These are phyloP conservation scores for Eurytoma adleriae DNA, from an alignment of 2,888 invertebrate species.

Conservation along the genomic window DNA sequence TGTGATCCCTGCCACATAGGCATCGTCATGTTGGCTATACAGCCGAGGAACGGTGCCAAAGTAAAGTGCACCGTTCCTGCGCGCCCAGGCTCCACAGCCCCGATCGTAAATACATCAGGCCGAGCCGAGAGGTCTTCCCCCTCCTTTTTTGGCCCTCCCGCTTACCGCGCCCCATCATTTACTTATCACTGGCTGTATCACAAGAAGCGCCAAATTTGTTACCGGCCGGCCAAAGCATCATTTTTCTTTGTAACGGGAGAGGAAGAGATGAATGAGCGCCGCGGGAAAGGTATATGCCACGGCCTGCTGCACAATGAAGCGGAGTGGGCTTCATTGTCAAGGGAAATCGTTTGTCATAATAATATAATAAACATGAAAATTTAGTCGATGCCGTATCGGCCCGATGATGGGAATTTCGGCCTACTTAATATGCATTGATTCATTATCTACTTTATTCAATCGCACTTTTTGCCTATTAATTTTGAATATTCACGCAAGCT, in stretches of 20 bases:
- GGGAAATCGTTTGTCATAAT: too few relatives aligned
- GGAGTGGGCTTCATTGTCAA: too few relatives aligned
- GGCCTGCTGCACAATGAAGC: too few relatives aligned
- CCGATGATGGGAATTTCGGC: too few relatives aligned
- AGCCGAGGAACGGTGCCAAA: slow-evolving; percentile 49
- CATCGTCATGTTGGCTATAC: slow-evolving; percentile 37
- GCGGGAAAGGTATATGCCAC: neutral
- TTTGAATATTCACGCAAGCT: too few relatives aligned
- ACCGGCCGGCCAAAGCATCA: slow-evolving; percentile 9
- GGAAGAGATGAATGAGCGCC: slow-evolving; percentile 10
- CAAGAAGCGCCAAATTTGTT: slow-evolving; percentile 31
- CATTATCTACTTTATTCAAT: too few relatives aligned
- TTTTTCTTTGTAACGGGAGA: slow-evolving; percentile 43
- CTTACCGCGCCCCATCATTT: slow-evolving; percentile 37
- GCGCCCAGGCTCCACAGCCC: neutral
- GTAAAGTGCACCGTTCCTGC: slow-evolving; percentile 45
- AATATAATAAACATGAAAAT: too few relatives aligned
- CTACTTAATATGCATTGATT: too few relatives aligned
- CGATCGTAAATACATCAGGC: slow-evolving; percentile 53
- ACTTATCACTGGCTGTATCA: slow-evolving; percentile 45
- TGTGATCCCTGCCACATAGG: slow-evolving; percentile 44
- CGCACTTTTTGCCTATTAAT: too few relatives aligned
- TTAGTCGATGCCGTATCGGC: too few relatives aligned
- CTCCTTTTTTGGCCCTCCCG: neutral
- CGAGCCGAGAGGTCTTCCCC: neutral